phyloP scores from a whole-genome alignment of 2,113 vertebrate genomes.

The Otolemur garnettii region DNA sequence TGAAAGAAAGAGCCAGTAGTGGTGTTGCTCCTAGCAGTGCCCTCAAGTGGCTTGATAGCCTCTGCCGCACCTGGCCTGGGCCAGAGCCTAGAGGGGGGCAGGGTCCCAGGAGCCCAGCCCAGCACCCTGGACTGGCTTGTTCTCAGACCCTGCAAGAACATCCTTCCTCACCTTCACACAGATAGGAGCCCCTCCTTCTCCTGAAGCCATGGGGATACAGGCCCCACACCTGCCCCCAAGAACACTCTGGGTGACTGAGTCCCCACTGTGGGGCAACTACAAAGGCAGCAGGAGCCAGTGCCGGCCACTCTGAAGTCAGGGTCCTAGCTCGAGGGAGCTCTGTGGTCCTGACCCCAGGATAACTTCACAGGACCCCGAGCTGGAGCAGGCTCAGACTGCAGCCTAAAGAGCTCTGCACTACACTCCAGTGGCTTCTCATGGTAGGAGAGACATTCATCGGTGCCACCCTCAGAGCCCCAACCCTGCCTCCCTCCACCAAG shows the following conservation, averaged over 20 bases:
- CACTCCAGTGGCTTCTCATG: background rate
- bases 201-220: background rate
- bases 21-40: background rate
- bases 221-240: background rate
- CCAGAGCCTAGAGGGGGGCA: background rate
- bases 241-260: background rate
- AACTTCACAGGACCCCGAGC: rapidly evolving
- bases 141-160: background rate
- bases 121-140: background rate
- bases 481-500: background rate
- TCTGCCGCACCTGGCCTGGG: background rate
- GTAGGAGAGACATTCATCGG: too few species aligned
- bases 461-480: background rate
- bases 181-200: background rate
- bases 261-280: background rate
- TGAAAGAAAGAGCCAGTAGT: too few species aligned
- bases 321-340: background rate
- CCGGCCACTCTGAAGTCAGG: rapidly evolving
- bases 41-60: background rate
- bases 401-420: background rate
- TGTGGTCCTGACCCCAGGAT: background rate
- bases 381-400: background rate
- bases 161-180: background rate
- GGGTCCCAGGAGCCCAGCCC: background rate
- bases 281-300: background rate